These are phyloP conservation scores for Odontomachus brunneus DNA, from an alignment of 1,140 invertebrate genomes.

Conservation along the genomic window DNA sequence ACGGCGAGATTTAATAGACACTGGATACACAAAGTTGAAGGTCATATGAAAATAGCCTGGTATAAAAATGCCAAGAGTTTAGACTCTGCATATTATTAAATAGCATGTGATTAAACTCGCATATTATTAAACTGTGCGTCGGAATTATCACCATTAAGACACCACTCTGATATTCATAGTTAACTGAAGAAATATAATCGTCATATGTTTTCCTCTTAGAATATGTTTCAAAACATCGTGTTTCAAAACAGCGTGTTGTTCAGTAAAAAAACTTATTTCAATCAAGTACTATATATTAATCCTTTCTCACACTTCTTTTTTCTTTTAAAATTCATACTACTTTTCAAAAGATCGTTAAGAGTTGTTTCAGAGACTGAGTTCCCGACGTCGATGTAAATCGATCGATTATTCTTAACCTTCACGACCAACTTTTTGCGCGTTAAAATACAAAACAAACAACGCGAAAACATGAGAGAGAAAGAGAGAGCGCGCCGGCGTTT, in stretches of 20 bases:
- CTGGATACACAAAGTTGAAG: background rate
- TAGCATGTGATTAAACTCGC: background rate
- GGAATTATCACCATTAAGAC: conserved; percentile 6
- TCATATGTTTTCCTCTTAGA: background rate
- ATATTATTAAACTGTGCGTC: background rate
- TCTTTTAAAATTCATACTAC: too few relatives aligned
- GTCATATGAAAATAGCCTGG: background rate
- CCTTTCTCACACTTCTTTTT: too few relatives aligned
- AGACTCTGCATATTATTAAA: background rate
- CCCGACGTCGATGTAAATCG: too few relatives aligned
- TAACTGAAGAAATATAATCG: background rate
- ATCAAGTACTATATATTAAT: too few relatives aligned
- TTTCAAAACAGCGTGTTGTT: background rate
- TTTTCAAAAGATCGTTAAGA: too few relatives aligned
- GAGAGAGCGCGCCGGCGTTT: too few relatives aligned
- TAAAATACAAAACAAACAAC: too few relatives aligned
- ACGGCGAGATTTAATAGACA: background rate
- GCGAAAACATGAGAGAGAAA: too few relatives aligned
- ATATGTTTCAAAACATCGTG: background rate
- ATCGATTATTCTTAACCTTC: too few relatives aligned
- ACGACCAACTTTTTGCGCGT: too few relatives aligned
- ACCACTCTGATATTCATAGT: conserved; percentile 2
- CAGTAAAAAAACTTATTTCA: too few relatives aligned
- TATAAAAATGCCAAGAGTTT: background rate
- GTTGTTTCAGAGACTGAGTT: too few relatives aligned